A percentile compares a stretch with the other conserved stretches of the same genome.
phyloP scores from a whole-genome alignment of 1,140 invertebrate genomes.

The Mycetomoellerius zeteki region DNA sequence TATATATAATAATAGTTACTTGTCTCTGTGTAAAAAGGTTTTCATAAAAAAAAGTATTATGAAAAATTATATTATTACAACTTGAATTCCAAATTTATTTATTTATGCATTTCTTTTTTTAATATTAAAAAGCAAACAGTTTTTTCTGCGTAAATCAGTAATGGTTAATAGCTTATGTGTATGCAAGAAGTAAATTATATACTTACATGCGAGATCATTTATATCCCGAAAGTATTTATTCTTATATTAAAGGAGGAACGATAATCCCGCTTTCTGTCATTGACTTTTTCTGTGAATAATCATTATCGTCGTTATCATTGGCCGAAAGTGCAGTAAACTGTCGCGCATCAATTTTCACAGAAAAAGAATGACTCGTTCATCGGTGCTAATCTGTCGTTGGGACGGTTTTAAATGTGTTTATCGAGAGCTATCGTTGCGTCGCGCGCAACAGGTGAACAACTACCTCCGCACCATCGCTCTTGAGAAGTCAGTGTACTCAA shows the following conservation, averaged over 20 bases:
- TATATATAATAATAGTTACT: background rate
- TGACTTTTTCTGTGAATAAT: conserved; percentile 25
- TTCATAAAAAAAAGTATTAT: background rate
- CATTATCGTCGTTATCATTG: conserved; percentile 59
- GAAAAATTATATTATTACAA: background rate
- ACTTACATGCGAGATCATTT: background rate
- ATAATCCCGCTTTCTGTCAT: background rate
- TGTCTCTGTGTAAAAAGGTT: background rate
- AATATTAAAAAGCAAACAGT: background rate
- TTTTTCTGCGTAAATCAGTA: background rate
- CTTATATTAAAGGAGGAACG: background rate
- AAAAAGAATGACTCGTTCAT: conserved; percentile 60
- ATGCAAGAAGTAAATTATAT: background rate
- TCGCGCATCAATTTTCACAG: conserved; percentile 38
- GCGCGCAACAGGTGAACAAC: conserved; percentile 40
- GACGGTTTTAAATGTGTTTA: conserved; percentile 58
- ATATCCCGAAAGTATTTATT: background rate
- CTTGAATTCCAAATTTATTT: background rate
- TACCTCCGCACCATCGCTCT: conserved; percentile 31
- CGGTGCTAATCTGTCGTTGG: conserved; percentile 55
- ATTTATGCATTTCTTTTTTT: conserved; percentile 22
- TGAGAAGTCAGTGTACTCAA: conserved; percentile 30
- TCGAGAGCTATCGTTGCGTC: conserved; percentile 7
- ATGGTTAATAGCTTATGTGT: background rate
- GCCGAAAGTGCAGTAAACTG: conserved; percentile 55